A percentile compares a stretch with the other conserved stretches of the same genome.
Conservation (phyloP, 2,797 vertebrate species). For the Gobio occitaniae region DNA sequence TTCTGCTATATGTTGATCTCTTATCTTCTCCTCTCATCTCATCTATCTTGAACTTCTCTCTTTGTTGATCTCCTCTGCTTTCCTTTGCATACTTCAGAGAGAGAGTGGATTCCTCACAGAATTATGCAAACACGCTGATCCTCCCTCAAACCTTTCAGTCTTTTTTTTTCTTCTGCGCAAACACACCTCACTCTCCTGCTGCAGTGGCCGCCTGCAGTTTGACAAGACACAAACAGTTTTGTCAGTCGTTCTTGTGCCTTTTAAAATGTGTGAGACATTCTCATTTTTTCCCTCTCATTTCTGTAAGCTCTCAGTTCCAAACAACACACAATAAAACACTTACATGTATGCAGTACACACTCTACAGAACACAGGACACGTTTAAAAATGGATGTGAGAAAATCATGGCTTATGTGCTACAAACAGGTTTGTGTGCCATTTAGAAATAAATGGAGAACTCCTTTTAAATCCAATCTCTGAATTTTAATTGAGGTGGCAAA, state of each 20-base stretch:
- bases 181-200: conserved; percentile 45
- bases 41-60: not conserved
- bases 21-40: not conserved
- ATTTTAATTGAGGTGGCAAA: not conserved
- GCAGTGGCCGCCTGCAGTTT: conserved; percentile 29
- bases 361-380: not conserved
- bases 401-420: not conserved
- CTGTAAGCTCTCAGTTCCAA: not conserved
- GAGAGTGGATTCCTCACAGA: conserved; percentile 31
- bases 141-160: conserved; percentile 51
- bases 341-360: not conserved
- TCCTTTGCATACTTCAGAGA: not conserved
- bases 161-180: conserved; percentile 42
- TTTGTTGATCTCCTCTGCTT: conserved; percentile 9
- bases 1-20: not conserved
- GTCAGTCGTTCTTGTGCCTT: not conserved
- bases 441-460: not conserved
- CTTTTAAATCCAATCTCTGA: not conserved
- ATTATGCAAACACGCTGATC: conserved; percentile 56
- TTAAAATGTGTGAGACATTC: not conserved
- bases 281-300: not conserved
- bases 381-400: conserved; percentile 2
- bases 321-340: not conserved
- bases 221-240: not conserved
- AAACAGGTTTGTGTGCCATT: not conserved